Evolutionary conservation across 1,140 invertebrate genomes (phyloP).

Genomic region (Diorhabda sublineata): DNA sequence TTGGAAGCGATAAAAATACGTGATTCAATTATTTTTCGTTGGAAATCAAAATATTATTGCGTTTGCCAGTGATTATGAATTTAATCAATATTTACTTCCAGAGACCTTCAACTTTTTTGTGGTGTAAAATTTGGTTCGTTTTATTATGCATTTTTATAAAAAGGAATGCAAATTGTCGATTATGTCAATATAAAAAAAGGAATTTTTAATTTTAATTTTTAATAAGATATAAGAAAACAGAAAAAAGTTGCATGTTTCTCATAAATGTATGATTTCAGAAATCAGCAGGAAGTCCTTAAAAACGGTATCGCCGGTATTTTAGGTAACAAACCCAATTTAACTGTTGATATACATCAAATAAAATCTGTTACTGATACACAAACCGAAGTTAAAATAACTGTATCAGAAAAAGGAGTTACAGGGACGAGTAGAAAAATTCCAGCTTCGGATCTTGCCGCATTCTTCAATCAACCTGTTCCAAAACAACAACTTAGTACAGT

Average conservation of each 20-base stretch:
- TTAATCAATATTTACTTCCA: too few species aligned
- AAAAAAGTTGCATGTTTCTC: too few species aligned
- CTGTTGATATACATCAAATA: constrained; percentile 70
- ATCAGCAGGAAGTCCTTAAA: constrained; percentile 69
- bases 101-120: too few species aligned
- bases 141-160: too few species aligned
- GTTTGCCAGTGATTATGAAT: too few species aligned
- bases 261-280: constrained; percentile 45
- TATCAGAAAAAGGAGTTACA: constrained; percentile 70
- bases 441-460: constrained; percentile 67
- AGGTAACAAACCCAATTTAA: constrained; percentile 79
- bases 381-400: constrained; percentile 65
- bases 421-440: constrained; percentile 65
- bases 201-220: too few species aligned
- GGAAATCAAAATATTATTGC: neutral
- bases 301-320: constrained; percentile 64
- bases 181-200: too few species aligned
- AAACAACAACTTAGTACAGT: constrained; percentile 67
- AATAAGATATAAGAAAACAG: too few species aligned
- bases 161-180: too few species aligned
- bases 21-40: too few species aligned
- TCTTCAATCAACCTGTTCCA: constrained; percentile 62
- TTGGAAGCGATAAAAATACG: too few species aligned
- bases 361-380: constrained; percentile 71
- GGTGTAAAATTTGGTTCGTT: too few species aligned